Evolutionary conservation across 2,888 invertebrate species (phyloP).

Genomic region (Lochmaea capreae): DNA sequence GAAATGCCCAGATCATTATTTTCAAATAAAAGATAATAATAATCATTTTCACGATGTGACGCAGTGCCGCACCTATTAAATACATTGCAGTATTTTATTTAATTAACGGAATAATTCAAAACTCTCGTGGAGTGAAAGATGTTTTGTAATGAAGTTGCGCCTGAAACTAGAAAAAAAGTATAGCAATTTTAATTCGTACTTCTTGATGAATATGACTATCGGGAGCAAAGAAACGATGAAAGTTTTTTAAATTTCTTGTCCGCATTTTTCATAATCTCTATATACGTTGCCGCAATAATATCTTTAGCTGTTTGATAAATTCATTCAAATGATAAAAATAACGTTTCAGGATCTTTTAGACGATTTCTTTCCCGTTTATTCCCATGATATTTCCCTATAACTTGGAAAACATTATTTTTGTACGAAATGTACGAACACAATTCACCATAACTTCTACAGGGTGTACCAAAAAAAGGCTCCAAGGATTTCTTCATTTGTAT

Average conservation of each 20-base stretch:
- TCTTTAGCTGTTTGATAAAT: too few species aligned
- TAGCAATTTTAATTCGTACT: background rate
- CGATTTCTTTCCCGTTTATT: too few species aligned
- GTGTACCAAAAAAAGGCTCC: too few species aligned
- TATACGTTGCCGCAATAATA: too few species aligned
- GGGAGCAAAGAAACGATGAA: background rate
- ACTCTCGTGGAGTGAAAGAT: background rate
- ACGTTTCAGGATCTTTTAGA: too few species aligned
- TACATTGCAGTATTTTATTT: conserved; percentile 4
- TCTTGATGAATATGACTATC: background rate
- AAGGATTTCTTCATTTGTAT: too few species aligned
- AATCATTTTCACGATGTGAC: background rate
- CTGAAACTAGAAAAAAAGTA: background rate
- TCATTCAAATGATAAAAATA: too few species aligned
- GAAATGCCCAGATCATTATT: background rate
- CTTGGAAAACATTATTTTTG: too few species aligned
- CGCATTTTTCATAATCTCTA: background rate
- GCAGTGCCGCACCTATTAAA: background rate
- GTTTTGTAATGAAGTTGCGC: conserved; percentile 2
- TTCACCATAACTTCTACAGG: too few species aligned
- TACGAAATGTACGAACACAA: too few species aligned
- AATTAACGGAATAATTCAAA: background rate
- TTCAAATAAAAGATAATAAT: background rate
- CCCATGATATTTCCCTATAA: too few species aligned
- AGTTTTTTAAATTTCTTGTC: background rate